Evolutionary conservation across 2,113 vertebrate species (phyloP), one percentile per base, ranked within the genome.

Genomic region (Poeciliopsis occidentalis): DNA sequence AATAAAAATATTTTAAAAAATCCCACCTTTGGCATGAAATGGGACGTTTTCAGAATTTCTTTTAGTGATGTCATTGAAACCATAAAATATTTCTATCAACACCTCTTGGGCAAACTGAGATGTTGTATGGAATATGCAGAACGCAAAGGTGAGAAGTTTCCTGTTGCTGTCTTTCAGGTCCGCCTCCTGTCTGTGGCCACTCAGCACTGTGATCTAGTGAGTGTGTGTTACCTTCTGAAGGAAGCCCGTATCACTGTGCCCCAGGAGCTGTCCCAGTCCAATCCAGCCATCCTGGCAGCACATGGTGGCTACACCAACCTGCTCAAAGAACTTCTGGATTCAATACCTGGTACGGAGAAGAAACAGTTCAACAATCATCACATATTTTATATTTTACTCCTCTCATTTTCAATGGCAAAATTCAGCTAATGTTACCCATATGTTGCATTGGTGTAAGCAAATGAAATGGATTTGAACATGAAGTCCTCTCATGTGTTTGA

Each of bases 201-300:
- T 13, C 93, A 95, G 67, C 92, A 96, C 0, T 97, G 95, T 12
- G 97, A 99, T 24, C 65, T 94, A 27, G 93, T 95, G 71, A 94
- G 92, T 0, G 96, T 98, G 51, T 87, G 85, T 24, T 97, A 96
- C 84, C 94, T 99, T 37, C 93, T 99, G 51, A 92, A 93, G 8
- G 94, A 97, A 13, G 95, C 91, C 0, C 67, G 57, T 4, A 91
- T 96, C 67, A 8, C 87, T 22, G 78, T 98, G 4, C 93, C 95
- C 0, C 93, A 87, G 0, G 96, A 98, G 54, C 96, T 95, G 5
- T 95, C 87, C 0, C 93, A 96, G 27, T 92, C 91, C 80, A 96
- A 99, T 63, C 96, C 98, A 0, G 97, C 95, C 0, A 94, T 98
- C 80, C 79, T 97, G 72, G 98, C 98, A 0, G 95, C 97, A 0